Conservation (phyloP, 2,113 vertebrate species). For the Phocoena phocoena region DNA sequence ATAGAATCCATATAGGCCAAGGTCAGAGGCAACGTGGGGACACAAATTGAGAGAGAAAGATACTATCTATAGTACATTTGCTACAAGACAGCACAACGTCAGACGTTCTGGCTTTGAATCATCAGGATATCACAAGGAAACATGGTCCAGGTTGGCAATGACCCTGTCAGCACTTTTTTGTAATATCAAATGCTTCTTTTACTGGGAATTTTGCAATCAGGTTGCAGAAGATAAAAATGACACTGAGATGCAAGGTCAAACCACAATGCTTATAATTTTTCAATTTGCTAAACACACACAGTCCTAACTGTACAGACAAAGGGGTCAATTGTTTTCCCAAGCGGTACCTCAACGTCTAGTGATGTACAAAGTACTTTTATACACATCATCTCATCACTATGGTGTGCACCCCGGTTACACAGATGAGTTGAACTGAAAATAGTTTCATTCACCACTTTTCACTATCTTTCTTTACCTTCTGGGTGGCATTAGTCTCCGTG, state of each 20-base stretch:
- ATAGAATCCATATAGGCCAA: slow-evolving; percentile 52
- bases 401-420: background rate
- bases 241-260: background rate
- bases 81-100: background rate
- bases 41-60: background rate
- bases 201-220: slow-evolving; percentile 29
- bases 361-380: background rate
- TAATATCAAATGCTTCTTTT: slow-evolving; percentile 41
- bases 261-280: background rate
- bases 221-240: slow-evolving; percentile 48
- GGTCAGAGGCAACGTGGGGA: slow-evolving; percentile 43
- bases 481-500: background rate
- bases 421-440: background rate
- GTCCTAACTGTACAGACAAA: background rate
- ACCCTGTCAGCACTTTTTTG: slow-evolving; percentile 22
- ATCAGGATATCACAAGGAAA: background rate
- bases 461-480: background rate
- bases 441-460: background rate
- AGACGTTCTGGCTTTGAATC: background rate
- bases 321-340: background rate
- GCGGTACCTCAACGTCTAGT: background rate
- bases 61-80: background rate
- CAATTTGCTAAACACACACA: slow-evolving; percentile 11
- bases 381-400: background rate
- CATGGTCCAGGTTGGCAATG: background rate